These are phyloP conservation scores for Gobio gobio DNA, from an alignment of 2,113 vertebrate species.

Conservation along the genomic window DNA sequence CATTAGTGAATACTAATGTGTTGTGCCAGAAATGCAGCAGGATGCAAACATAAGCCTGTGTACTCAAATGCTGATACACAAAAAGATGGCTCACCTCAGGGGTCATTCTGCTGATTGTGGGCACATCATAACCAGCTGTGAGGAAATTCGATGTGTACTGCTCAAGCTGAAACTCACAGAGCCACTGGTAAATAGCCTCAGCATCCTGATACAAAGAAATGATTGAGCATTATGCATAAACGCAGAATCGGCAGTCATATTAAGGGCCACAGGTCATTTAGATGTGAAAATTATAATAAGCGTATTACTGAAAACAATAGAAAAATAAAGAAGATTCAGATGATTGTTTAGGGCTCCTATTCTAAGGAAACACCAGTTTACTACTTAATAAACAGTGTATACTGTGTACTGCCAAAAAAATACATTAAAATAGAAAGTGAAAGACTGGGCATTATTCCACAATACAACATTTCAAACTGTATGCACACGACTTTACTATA, in stretches of 20 bases:
- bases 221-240: not conserved
- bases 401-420: not conserved
- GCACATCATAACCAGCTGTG: conserved; percentile 89
- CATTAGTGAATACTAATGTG: not conserved
- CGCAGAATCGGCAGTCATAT: not conserved
- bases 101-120: conserved; percentile 97
- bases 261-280: not conserved
- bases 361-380: not conserved
- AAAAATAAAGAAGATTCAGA: not conserved
- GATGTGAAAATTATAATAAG: no score
- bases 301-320: no score
- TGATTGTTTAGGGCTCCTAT: not conserved
- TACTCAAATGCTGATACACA: not conserved
- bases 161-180: conserved; percentile 93
- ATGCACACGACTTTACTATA: not conserved
- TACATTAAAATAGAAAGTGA: no score
- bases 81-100: conserved; percentile 82
- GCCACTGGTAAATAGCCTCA: conserved; percentile 94
- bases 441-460: no score
- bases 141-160: conserved; percentile 90
- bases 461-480: not conserved
- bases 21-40: not conserved
- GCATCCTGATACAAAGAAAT: conserved; percentile 78
- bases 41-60: not conserved
- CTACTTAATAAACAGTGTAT: not conserved